These are phyloP conservation scores for Aquatica leii DNA, from an alignment of 2,888 invertebrate species.

Conservation along the genomic window DNA sequence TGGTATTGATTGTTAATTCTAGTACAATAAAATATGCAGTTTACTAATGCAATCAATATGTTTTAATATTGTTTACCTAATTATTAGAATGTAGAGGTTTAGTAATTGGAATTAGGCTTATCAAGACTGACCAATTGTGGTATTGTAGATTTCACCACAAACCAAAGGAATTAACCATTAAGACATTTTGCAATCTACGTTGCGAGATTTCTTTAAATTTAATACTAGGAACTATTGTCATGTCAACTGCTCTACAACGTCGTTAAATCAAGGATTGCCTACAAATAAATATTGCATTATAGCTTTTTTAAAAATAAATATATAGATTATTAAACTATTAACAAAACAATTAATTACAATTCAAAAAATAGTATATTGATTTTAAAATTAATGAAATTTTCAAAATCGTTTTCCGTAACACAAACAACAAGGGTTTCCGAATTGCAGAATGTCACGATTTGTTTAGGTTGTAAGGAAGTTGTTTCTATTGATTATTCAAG, in stretches of 20 bases:
- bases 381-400: not conserved
- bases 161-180: slow-evolving; percentile 15
- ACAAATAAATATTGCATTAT: too few species aligned
- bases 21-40: too few species aligned
- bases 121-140: slow-evolving; percentile 10
- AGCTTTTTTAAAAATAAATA: too few species aligned
- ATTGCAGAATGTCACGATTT: slow-evolving; percentile 12
- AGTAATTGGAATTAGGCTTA: slow-evolving; percentile 16
- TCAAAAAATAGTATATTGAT: too few species aligned
- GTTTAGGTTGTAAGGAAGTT: not conserved
- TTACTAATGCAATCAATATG: too few species aligned
- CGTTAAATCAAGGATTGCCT: too few species aligned
- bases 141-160: slow-evolving; percentile 15
- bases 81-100: not conserved
- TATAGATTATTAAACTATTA: too few species aligned
- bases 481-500: slow-evolving; percentile 6
- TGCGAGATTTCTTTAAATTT: not conserved
- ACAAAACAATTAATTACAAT: not conserved
- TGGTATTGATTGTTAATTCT: too few species aligned
- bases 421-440: slow-evolving; percentile 5
- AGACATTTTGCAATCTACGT: not conserved
- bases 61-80: too few species aligned
- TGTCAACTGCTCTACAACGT: too few species aligned
- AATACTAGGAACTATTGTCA: too few species aligned
- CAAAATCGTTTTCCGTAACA: slow-evolving; percentile 7